phyloP scores from a whole-genome alignment of 2,888 invertebrate genomes.

The Parasteatoda lunata region DNA sequence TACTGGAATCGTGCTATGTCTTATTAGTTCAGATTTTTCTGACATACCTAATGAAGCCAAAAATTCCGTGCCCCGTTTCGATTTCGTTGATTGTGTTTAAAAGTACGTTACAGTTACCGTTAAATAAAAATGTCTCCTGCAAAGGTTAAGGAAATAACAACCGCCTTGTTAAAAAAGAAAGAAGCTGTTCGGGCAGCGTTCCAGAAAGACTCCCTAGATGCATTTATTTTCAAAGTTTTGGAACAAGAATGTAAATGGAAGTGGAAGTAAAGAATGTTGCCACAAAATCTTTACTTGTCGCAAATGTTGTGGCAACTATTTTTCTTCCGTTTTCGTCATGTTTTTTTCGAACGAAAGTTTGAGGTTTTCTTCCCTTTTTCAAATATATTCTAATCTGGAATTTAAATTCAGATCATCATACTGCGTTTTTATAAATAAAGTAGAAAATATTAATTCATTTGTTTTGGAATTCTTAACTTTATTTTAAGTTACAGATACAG shows the following conservation, averaged over 20 bases:
- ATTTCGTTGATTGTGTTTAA: conserved; percentile 33
- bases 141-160: conserved; percentile 31
- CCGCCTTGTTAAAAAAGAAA: conserved; percentile 14
- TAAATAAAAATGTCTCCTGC: conserved; percentile 23
- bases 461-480: too few species aligned
- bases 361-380: not conserved
- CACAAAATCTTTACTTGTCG: conserved; percentile 59
- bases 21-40: not conserved
- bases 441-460: too few species aligned
- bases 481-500: too few species aligned
- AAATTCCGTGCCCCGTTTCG: conserved; percentile 25
- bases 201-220: conserved; percentile 43
- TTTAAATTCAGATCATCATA: not conserved
- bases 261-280: conserved; percentile 36
- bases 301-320: conserved; percentile 6
- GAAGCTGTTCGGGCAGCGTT: conserved; percentile 44
- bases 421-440: too few species aligned
- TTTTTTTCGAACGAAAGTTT: not conserved
- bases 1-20: not conserved
- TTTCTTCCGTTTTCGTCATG: not conserved
- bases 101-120: conserved; percentile 29
- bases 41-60: not conserved
- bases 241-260: conserved; percentile 50
- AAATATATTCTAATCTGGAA: conserved; percentile 1
- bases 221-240: conserved; percentile 48